Base-by-base conservation (phyloP, 2,113 vertebrate species). In the Chloropsis cyanopogon region DNA sequence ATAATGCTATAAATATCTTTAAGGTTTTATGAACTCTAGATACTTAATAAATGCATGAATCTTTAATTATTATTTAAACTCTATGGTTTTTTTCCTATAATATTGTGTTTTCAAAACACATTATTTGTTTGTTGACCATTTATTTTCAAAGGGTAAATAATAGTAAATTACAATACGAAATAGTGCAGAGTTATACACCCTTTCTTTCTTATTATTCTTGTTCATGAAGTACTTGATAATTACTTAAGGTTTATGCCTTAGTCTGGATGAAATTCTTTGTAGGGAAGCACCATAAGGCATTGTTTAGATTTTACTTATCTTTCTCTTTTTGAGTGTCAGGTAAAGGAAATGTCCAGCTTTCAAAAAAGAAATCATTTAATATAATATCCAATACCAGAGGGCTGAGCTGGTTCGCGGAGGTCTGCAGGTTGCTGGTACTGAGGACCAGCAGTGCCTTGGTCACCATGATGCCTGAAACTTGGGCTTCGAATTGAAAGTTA, bases 1-100 rank as follows among this genome's bases (percentile, higher is more conserved):
- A 95, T 84, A 82, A 88, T 52, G 73, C 96, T 96, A 95, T 54
- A 11, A 10, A 90, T 96, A 77, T 85, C 14, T 89, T 92, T 95
- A 91, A 84, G 90, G 35, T 92, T 91, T 85, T 95, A 88, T 73
- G 68, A 97, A 97, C 93, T 84, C 52, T 88, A 95, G 61, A 80
- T 94, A 88, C 66, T 91, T 96, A 95, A 95, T 92, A 95, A 95
- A 81, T 88, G 14, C 8, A 57, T 78, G 46, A 42, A 63, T 31
- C 8, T 79, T 90, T 46, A 73, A 92, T 79, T 28, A 26, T n/a
- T 86, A 53, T 86, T 92, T 95, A 72, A 95, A 86, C 22, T 50
- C 4, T 57, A 37, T 35, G 15, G 1, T 10, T 93, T 93, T 93
- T 75, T 50, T 11, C 26, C 33, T 47, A 29, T 33, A 54, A 47